A percentile compares a stretch with the other conserved stretches of the same genome.
Conservation (phyloP, 2,888 invertebrate genomes). For the Drosophila bunnanda region DNA sequence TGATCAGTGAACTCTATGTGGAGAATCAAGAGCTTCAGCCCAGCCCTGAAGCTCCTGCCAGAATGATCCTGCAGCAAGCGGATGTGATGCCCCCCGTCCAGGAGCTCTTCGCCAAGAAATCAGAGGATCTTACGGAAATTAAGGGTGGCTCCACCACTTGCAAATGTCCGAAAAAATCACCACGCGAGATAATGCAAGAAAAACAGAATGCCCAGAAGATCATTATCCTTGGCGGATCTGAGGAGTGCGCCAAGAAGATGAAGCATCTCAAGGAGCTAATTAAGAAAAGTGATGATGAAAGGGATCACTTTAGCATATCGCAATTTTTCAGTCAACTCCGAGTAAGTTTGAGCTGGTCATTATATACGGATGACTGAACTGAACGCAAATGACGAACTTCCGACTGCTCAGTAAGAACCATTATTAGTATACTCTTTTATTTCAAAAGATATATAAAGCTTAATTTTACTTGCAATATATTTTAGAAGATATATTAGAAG, state of each 20-base stretch:
- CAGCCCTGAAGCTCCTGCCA: neutral
- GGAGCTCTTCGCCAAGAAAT: neutral
- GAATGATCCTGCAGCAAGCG: neutral
- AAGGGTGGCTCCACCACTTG: conserved; percentile 14
- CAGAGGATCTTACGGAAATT: conserved; percentile 19
- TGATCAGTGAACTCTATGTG: no score
- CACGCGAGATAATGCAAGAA: neutral
- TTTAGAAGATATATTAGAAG: neutral
- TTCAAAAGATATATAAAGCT: neutral
- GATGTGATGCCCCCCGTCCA: neutral
- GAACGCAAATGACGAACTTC: neutral
- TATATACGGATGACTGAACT: conserved; percentile 11
- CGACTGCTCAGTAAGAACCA: neutral
- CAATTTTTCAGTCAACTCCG: conserved; percentile 21
- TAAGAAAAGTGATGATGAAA: neutral
- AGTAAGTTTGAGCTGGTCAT: conserved; percentile 36
- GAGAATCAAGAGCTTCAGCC: neutral
- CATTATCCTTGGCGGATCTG: conserved; percentile 47
- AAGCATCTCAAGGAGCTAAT: neutral
- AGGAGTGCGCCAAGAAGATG: conserved; percentile 28
- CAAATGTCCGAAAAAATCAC: neutral
- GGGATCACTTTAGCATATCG: conserved; percentile 1
- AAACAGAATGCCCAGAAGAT: conserved; percentile 5
- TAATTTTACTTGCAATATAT: neutral
- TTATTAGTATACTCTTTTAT: neutral